These are phyloP conservation scores for Coremacera marginata DNA, from an alignment of 2,888 invertebrate species.

Conservation along the genomic window DNA sequence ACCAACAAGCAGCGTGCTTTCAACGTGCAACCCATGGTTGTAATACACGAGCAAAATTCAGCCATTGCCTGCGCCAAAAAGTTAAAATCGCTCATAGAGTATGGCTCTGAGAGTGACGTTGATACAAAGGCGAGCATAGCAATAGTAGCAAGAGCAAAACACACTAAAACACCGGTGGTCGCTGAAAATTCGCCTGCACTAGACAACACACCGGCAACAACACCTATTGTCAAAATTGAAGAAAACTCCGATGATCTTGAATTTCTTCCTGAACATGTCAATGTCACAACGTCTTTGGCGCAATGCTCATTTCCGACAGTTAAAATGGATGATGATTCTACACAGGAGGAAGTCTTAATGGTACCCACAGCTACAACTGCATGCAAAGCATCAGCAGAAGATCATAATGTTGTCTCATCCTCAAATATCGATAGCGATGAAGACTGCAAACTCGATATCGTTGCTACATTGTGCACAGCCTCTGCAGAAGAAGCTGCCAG, in stretches of 20 bases:
- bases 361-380: neutral
- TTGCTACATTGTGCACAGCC: conserved; percentile 52
- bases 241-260: conserved; percentile 51
- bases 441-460: conserved; percentile 61
- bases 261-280: conserved; percentile 44
- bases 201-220: neutral
- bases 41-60: conserved; percentile 59
- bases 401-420: conserved; percentile 51
- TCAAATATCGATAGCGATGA: conserved; percentile 60
- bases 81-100: conserved; percentile 60
- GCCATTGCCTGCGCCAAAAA: conserved; percentile 67
- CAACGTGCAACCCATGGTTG: conserved; percentile 60
- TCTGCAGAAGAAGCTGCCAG: neutral
- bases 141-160: conserved; percentile 58
- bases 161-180: neutral
- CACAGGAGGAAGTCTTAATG: conserved; percentile 44
- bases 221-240: conserved; percentile 42
- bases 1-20: conserved; percentile 33
- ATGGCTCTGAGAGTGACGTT: conserved; percentile 43
- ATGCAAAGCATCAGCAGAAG: neutral
- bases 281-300: neutral
- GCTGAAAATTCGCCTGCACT: neutral
- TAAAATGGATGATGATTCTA: conserved; percentile 55
- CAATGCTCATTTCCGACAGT: conserved; percentile 46
- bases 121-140: conserved; percentile 57